These are phyloP conservation scores for Amphipoea oculea DNA, from an alignment of 2,888 invertebrate genomes.

Conservation along the genomic window DNA sequence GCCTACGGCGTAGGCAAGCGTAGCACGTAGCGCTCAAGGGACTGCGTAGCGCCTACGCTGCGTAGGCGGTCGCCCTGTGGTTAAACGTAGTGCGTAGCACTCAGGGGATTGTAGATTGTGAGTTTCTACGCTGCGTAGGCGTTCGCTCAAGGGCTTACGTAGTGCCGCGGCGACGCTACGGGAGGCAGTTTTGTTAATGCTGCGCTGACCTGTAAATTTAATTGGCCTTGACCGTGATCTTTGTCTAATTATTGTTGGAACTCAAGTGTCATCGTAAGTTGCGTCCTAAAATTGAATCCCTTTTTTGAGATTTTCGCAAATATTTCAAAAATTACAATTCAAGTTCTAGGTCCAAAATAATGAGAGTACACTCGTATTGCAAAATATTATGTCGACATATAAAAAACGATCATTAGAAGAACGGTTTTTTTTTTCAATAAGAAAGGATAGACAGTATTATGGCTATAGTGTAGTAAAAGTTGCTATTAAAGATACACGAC, in stretches of 20 bases:
- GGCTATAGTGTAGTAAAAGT: too few relatives aligned
- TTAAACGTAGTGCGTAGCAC: constrained; percentile 3
- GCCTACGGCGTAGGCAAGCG: constrained; percentile 8
- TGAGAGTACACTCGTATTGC: too few relatives aligned
- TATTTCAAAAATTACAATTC: not conserved
- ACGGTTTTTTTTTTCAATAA: too few relatives aligned
- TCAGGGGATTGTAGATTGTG: not conserved
- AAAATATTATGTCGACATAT: too few relatives aligned
- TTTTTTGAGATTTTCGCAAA: not conserved
- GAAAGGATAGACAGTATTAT: too few relatives aligned
- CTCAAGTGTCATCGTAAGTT: not conserved
- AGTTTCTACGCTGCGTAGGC: not conserved
- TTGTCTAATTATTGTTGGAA: not conserved
- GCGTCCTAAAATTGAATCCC: not conserved
- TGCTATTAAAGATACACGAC: too few relatives aligned
- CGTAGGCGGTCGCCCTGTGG: constrained; percentile 5
- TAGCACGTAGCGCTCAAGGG: constrained; percentile 3
- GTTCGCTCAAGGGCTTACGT: not conserved
- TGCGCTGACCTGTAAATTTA: not conserved
- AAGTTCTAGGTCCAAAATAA: too few relatives aligned
- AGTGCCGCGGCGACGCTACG: not conserved
- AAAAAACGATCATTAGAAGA: too few relatives aligned
- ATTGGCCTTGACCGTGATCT: not conserved
- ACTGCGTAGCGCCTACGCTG: constrained; percentile 3
- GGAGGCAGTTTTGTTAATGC: not conserved